phyloP scores from a whole-genome alignment of 92 coral and sea anemone species.

The Bergia puertoricense region DNA sequence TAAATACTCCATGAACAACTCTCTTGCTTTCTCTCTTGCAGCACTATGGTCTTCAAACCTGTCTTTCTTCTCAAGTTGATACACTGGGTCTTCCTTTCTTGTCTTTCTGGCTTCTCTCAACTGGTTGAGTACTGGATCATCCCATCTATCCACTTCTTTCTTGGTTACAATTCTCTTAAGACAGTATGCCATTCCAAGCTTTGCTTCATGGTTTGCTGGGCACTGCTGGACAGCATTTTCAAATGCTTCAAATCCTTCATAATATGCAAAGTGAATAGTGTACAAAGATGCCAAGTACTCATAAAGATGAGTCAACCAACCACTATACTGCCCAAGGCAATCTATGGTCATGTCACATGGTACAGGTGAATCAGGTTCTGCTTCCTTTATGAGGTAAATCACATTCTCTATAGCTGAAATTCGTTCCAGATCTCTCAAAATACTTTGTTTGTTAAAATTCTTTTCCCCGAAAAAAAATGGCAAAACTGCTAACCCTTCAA shows the following conservation, averaged over 20 bases:
- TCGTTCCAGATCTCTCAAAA: conserved; percentile 25
- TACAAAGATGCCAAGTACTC: conserved; percentile 45
- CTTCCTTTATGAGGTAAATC: conserved; percentile 56
- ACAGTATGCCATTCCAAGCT: conserved; percentile 61
- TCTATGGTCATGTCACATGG: conserved; percentile 47
- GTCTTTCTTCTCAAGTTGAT: background rate
- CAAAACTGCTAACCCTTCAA: conserved; percentile 63
- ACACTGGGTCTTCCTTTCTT: background rate
- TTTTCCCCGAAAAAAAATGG: background rate
- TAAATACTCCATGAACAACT: conserved; percentile 55
- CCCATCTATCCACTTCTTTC: background rate
- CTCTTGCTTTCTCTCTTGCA: conserved; percentile 38
- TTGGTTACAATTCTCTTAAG: background rate
- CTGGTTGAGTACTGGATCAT: background rate
- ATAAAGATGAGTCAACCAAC: conserved; percentile 72
- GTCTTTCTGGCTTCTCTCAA: background rate
- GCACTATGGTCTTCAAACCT: conserved; percentile 19
- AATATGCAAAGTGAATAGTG: conserved; percentile 24
- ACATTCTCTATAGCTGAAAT: conserved; percentile 50
- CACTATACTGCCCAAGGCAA: conserved; percentile 61
- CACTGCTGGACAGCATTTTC: conserved; percentile 59
- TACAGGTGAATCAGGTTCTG: conserved; percentile 44
- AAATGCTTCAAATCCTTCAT: conserved; percentile 65
- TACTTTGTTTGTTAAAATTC: background rate
- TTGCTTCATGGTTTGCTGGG: conserved; percentile 60